Evolutionary conservation across 2,888 invertebrate genomes (phyloP).

Genomic region (Drosophila aldrichi): DNA sequence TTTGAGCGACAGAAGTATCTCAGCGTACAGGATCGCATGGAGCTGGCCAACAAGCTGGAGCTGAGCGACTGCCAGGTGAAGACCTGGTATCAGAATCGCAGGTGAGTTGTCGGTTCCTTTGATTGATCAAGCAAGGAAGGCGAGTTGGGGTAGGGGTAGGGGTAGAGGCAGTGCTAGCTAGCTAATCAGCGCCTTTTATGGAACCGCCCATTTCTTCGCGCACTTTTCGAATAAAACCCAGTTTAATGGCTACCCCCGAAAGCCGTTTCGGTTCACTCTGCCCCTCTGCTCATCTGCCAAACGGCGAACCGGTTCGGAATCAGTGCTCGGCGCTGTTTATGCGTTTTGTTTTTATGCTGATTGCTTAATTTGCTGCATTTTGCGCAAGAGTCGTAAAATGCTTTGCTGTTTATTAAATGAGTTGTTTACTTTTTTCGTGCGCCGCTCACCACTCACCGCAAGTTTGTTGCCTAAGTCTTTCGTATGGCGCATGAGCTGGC

Average conservation of each 20-base stretch:
- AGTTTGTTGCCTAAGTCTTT: constrained; percentile 81
- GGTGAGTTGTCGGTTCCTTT: constrained; percentile 88
- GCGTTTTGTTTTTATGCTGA: constrained; percentile 78
- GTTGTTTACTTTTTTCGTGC: constrained; percentile 54
- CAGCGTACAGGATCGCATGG: constrained; percentile 99
- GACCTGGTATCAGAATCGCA: constrained; percentile 99
- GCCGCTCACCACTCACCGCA: constrained; percentile 47
- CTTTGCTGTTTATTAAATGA: constrained; percentile 61
- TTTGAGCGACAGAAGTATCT: constrained; percentile 99
- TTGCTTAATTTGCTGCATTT: constrained; percentile 81
- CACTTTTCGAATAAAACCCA: constrained; percentile 77
- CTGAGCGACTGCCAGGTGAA: constrained; percentile 99
- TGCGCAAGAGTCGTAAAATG: constrained; percentile 73
- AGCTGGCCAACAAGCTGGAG: constrained; percentile 97
- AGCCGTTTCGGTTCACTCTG: background rate
- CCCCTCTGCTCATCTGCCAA: background rate
- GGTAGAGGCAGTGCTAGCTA: background rate
- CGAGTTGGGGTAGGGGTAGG: background rate
- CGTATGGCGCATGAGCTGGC: constrained; percentile 25
- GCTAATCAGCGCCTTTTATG: constrained; percentile 78
- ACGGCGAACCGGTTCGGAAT: constrained; percentile 53
- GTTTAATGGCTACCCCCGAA: constrained; percentile 56
- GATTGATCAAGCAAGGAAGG: constrained; percentile 32
- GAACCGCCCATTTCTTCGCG: constrained; percentile 76
- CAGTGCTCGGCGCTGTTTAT: constrained; percentile 54